phyloP scores from a whole-genome alignment of 2,888 invertebrate genomes.

The Drepana falcataria region DNA sequence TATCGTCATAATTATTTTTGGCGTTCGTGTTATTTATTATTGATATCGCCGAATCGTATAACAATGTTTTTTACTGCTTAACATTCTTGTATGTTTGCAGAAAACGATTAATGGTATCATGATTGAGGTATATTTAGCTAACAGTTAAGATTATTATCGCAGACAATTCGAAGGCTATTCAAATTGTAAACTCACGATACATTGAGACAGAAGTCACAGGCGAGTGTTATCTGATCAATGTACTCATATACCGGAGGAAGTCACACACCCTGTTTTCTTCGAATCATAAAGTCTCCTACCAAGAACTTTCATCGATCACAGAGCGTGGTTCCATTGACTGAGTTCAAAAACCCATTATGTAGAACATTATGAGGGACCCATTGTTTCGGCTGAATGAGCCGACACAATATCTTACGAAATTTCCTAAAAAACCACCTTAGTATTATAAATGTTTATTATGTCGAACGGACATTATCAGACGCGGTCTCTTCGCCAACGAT shows the following conservation, averaged over 20 bases:
- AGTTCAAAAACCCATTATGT: conserved; percentile 71
- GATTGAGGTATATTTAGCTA: neutral
- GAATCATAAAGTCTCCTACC: conserved; percentile 56
- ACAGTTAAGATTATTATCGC: neutral
- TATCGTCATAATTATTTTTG: conserved; percentile 21
- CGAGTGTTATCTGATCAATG: neutral
- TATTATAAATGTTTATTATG: conserved; percentile 68
- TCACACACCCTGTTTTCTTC: conserved; percentile 57
- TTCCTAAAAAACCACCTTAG: conserved; percentile 69
- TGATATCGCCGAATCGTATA: conserved; percentile 14
- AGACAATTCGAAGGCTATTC: neutral
- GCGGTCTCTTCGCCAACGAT: conserved; percentile 23
- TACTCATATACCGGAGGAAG: conserved; percentile 39
- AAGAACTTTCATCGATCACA: conserved; percentile 65
- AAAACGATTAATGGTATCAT: neutral
- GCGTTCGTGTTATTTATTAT: conserved; percentile 6
- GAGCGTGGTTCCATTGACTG: conserved; percentile 63
- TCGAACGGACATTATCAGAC: conserved; percentile 41
- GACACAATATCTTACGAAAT: conserved; percentile 76
- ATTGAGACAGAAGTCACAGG: neutral
- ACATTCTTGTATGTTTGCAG: neutral
- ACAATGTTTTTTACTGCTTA: neutral
- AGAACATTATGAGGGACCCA: conserved; percentile 68
- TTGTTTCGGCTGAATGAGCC: conserved; percentile 72
- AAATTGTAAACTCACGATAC: neutral